Percentiles rank a stretch among this genome's conserved stretches.
phyloP scores from a whole-genome alignment of 1,140 invertebrate species.

The Chrysoperla carnea region DNA sequence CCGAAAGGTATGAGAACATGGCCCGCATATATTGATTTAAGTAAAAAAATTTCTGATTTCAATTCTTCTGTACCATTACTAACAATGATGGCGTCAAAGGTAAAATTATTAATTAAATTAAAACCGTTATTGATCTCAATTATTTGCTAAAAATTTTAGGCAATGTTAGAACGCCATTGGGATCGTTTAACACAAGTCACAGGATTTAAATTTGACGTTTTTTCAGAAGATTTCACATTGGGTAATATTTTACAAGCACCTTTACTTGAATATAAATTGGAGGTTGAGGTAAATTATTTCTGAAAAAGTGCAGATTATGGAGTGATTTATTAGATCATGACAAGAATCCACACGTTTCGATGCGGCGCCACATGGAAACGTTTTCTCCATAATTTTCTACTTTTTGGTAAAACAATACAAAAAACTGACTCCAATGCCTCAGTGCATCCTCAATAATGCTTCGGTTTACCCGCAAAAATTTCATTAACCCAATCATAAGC shows the following conservation, averaged over 20 bases:
- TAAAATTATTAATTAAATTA: constrained; percentile 1
- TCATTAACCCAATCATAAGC: too few relatives aligned
- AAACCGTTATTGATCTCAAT: too few relatives aligned
- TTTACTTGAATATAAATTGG: constrained; percentile 64
- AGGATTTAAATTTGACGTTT: constrained; percentile 56
- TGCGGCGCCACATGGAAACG: too few relatives aligned
- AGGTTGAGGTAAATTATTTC: constrained; percentile 48
- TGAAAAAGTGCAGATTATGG: too few relatives aligned
- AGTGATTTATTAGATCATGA: too few relatives aligned
- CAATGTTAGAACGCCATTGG: constrained; percentile 84
- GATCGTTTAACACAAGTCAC: constrained; percentile 50
- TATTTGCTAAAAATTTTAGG: constrained; percentile 13
- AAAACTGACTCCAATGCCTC: too few relatives aligned
- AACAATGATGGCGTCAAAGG: constrained; percentile 74
- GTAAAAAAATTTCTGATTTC: constrained; percentile 81
- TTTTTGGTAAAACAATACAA: too few relatives aligned
- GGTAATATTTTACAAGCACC: constrained; percentile 71
- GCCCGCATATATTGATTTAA: constrained; percentile 73
- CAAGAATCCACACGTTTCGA: too few relatives aligned
- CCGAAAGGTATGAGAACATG: constrained; percentile 73
- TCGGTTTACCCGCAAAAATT: too few relatives aligned
- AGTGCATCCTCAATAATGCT: too few relatives aligned
- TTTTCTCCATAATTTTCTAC: too few relatives aligned
- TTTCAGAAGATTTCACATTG: constrained; percentile 60
- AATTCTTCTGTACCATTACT: constrained; percentile 73